Conservation (phyloP, 2,113 vertebrate genomes). For the Mus spicilegus region DNA sequence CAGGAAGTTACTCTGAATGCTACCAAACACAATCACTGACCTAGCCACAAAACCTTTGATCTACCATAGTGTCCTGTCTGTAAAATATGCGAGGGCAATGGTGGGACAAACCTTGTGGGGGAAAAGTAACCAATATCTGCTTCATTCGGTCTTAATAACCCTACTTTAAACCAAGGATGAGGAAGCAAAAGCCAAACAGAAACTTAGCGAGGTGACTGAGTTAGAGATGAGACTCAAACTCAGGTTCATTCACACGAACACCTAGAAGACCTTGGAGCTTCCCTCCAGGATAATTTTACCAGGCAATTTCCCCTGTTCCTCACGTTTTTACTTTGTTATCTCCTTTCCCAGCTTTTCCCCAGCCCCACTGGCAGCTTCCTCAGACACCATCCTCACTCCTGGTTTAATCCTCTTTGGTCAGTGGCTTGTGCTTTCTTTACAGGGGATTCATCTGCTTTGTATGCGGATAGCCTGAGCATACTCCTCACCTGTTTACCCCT, state of each 20-base stretch:
- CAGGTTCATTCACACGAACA: background rate
- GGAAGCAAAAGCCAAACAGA: background rate
- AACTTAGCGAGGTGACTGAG: background rate
- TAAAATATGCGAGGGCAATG: background rate
- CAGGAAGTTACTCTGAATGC: background rate
- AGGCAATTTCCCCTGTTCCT: background rate
- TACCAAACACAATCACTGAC: background rate
- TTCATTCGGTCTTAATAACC: background rate
- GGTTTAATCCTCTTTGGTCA: slow-evolving; percentile 28
- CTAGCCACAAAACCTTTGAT: background rate
- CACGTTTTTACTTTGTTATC: background rate
- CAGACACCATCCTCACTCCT: background rate
- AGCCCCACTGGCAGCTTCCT: background rate
- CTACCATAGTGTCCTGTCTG: too few species aligned
- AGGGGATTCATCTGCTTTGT: slow-evolving; percentile 8
- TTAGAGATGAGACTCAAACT: background rate
- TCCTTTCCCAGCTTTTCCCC: background rate
- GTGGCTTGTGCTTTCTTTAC: background rate
- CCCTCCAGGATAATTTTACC: background rate
- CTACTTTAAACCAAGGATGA: background rate
- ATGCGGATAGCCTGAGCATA: background rate
- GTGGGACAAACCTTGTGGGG: too few species aligned
- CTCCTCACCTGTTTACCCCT: background rate
- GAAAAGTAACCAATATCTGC: background rate
- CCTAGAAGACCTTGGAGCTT: too few species aligned